A percentile compares a stretch with the other conserved stretches of the same genome.
Evolutionary conservation across 1,140 invertebrate species (phyloP).

Genomic region (Chrysomallon squamiferum): DNA sequence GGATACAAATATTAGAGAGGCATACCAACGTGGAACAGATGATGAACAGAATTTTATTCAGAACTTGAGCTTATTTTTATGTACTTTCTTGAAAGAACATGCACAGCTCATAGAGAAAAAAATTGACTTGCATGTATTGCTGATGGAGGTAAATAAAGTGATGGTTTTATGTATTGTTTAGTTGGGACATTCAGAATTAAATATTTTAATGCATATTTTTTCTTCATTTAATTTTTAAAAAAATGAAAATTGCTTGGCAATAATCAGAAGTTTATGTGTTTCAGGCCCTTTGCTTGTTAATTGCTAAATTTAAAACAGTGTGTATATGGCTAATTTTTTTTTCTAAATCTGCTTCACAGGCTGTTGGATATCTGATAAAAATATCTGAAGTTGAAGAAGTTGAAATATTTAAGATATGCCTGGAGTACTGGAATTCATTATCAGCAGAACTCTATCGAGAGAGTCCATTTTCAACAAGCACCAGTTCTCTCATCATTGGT

Average conservation of each 20-base stretch:
- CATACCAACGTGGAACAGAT: slow-evolving; percentile 90
- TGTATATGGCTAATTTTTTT: too few species aligned
- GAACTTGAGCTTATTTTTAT: slow-evolving; percentile 96
- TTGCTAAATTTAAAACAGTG: too few species aligned
- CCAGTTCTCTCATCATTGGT: slow-evolving; percentile 41
- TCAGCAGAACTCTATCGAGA: slow-evolving; percentile 88
- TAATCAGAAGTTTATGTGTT: too few species aligned
- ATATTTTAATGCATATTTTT: background rate
- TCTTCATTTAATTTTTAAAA: background rate
- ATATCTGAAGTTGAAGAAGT: slow-evolving; percentile 99
- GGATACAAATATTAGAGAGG: slow-evolving; percentile 89
- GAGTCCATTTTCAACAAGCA: slow-evolving; percentile 57
- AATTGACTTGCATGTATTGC: slow-evolving; percentile 45
- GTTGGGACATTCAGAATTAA: background rate
- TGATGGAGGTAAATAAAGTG: slow-evolving; percentile 52
- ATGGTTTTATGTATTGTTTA: background rate
- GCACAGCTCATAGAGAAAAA: slow-evolving; percentile 77
- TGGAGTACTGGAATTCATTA: slow-evolving; percentile 98
- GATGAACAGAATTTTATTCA: slow-evolving; percentile 99
- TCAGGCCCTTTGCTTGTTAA: too few species aligned
- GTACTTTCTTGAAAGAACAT: slow-evolving; percentile 96
- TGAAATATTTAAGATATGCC: slow-evolving; percentile 99
- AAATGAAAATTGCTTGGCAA: too few species aligned
- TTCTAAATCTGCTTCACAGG: slow-evolving; percentile 65
- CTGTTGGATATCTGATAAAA: slow-evolving; percentile 90